Percentiles rank a stretch among this genome's conserved stretches.
Evolutionary conservation across 2,113 vertebrate genomes (phyloP).

Genomic region (Fregetta grallaria): DNA sequence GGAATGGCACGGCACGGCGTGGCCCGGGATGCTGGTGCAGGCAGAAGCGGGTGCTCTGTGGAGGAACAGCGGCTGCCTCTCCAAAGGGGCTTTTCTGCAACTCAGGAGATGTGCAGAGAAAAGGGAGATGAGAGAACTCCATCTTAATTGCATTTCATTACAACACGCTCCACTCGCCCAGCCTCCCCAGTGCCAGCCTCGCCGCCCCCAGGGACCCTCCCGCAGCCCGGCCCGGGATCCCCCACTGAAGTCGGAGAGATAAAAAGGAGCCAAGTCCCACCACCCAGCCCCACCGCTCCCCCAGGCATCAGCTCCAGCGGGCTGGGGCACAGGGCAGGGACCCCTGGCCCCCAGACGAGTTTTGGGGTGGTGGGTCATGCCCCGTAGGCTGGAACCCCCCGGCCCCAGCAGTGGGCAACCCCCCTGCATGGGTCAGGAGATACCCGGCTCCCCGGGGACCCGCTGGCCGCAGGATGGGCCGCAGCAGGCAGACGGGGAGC

Average conservation of each 20-base stretch:
- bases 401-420: too few species aligned
- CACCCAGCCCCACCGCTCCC: too few species aligned
- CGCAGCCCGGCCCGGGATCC: background rate
- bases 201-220: background rate
- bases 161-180: background rate
- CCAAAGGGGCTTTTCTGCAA: background rate
- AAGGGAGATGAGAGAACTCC: background rate
- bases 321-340: background rate
- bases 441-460: background rate
- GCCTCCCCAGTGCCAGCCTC: background rate
- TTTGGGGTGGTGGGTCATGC: background rate
- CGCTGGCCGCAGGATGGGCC: background rate
- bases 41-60: background rate
- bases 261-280: background rate
- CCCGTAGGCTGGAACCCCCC: background rate
- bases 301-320: background rate
- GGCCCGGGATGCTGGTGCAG: rapidly evolving
- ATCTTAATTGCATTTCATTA: background rate
- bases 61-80: background rate
- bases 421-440: background rate
- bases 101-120: background rate
- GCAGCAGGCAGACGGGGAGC: background rate
- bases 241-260: background rate
- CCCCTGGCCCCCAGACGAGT: too few species aligned
- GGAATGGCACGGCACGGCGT: background rate